Evolutionary conservation across 37 sponge, comb jelly and placozoan species (phyloP).

Genomic region (Agelas oroides): DNA sequence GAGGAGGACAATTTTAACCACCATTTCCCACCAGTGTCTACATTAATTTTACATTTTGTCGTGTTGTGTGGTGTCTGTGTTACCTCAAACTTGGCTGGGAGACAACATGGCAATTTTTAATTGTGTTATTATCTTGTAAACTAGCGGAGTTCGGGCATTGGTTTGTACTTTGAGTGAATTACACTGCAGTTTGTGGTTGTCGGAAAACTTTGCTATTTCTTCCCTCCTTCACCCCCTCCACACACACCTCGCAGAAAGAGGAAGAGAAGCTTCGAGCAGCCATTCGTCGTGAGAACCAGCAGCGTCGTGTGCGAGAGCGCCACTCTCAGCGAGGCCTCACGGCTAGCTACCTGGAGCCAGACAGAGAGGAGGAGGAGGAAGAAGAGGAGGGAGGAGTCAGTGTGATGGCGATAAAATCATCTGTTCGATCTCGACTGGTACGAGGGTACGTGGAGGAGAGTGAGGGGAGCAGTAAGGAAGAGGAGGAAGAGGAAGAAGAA

Average conservation of each 20-base stretch:
- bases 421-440: conserved; percentile 40
- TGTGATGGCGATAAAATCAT: conserved; percentile 75
- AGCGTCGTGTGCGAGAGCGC: conserved; percentile 78
- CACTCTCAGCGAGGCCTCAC: conserved; percentile 42
- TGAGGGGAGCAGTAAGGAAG: conserved; percentile 1
- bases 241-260: conserved; percentile 69
- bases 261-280: conserved; percentile 80
- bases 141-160: too few relatives aligned
- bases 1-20: background rate
- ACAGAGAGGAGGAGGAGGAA: conserved; percentile 12
- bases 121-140: too few relatives aligned
- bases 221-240: too few relatives aligned
- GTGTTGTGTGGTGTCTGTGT: too few relatives aligned
- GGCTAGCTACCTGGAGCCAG: conserved; percentile 82
- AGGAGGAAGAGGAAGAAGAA: background rate
- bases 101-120: too few relatives aligned
- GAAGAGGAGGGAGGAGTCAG: conserved; percentile 61
- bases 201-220: too few relatives aligned
- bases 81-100: too few relatives aligned
- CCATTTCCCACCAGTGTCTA: too few relatives aligned
- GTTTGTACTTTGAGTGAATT: too few relatives aligned
- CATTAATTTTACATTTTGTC: too few relatives aligned
- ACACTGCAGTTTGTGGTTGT: too few relatives aligned
- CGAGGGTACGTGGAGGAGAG: background rate
- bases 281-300: conserved; percentile 76